A percentile compares a stretch with the other conserved stretches of the same genome.
These are phyloP conservation scores for Zaprionus inermis DNA, from an alignment of 1,140 invertebrate species.

Conservation along the genomic window DNA sequence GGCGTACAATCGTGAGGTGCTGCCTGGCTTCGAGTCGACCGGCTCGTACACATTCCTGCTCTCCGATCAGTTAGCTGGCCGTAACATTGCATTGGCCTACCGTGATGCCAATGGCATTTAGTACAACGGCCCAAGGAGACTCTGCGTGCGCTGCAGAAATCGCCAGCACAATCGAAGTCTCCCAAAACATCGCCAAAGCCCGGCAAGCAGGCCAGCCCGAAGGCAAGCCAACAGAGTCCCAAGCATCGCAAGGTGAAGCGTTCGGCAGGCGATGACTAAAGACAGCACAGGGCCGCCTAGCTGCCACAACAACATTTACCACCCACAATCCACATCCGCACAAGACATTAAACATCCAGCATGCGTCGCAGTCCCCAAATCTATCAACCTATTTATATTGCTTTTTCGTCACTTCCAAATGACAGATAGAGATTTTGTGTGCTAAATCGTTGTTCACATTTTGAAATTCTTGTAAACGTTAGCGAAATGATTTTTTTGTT, in stretches of 20 bases:
- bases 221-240: slow-evolving; percentile 87
- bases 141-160: slow-evolving; percentile 90
- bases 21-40: slow-evolving; percentile 96
- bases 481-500: slow-evolving; percentile 18
- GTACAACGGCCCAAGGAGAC: slow-evolving; percentile 94
- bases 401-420: slow-evolving; percentile 48
- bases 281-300: slow-evolving; percentile 49
- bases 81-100: slow-evolving; percentile 97
- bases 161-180: slow-evolving; percentile 83
- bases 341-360: slow-evolving; percentile 39
- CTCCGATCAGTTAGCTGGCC: slow-evolving; percentile 96
- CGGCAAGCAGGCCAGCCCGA: slow-evolving; percentile 83
- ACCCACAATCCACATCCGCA: slow-evolving; percentile 19
- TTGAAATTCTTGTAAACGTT: slow-evolving; percentile 23
- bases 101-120: slow-evolving; percentile 89
- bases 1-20: slow-evolving; percentile 94
- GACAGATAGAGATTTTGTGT: slow-evolving; percentile 67
- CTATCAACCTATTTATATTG: slow-evolving; percentile 45
- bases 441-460: slow-evolving; percentile 36
- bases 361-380: slow-evolving; percentile 51
- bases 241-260: slow-evolving; percentile 90
- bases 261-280: slow-evolving; percentile 87
- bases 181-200: slow-evolving; percentile 85
- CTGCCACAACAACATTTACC: slow-evolving; percentile 12
- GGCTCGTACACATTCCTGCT: slow-evolving; percentile 97